These are phyloP conservation scores for Thymelicus sylvestris DNA, from an alignment of 2,888 invertebrate genomes.

Conservation along the genomic window DNA sequence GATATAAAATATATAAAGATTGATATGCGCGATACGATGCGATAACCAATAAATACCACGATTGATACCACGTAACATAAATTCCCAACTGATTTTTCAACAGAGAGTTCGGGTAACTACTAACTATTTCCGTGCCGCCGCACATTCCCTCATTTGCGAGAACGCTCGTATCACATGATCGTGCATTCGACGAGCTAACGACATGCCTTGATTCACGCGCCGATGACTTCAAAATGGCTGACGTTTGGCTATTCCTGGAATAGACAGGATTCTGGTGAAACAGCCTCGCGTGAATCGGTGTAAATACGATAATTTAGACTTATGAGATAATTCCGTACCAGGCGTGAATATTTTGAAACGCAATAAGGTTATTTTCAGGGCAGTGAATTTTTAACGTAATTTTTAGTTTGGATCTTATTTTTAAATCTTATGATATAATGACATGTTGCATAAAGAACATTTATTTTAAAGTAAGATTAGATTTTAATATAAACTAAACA, in stretches of 20 bases:
- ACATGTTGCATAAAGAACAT: too few relatives aligned
- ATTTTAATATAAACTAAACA: too few relatives aligned
- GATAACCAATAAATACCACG: too few relatives aligned
- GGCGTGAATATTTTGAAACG: too few relatives aligned
- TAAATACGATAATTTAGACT: background rate
- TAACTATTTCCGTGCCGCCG: constrained; percentile 20
- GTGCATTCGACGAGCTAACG: constrained; percentile 36
- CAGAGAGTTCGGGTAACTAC: constrained; percentile 15
- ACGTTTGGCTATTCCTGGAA: constrained; percentile 32
- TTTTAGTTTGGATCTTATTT: too few relatives aligned
- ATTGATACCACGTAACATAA: background rate
- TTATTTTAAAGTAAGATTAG: too few relatives aligned
- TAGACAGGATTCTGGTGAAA: constrained; percentile 29
- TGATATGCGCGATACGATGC: too few relatives aligned
- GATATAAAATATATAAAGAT: too few relatives aligned
- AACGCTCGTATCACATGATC: constrained; percentile 27
- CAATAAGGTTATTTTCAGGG: too few relatives aligned
- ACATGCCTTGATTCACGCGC: constrained; percentile 32
- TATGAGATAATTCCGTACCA: too few relatives aligned
- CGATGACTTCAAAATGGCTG: constrained; percentile 35
- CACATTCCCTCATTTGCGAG: constrained; percentile 36
- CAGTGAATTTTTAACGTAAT: too few relatives aligned
- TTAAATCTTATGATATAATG: too few relatives aligned
- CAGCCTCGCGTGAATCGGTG: constrained; percentile 18
- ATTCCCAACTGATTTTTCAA: background rate